Evolutionary conservation across 2,797 vertebrate species (phyloP), one percentile per base, ranked within the genome.

Genomic region (Limnodromus scolopaceus): DNA sequence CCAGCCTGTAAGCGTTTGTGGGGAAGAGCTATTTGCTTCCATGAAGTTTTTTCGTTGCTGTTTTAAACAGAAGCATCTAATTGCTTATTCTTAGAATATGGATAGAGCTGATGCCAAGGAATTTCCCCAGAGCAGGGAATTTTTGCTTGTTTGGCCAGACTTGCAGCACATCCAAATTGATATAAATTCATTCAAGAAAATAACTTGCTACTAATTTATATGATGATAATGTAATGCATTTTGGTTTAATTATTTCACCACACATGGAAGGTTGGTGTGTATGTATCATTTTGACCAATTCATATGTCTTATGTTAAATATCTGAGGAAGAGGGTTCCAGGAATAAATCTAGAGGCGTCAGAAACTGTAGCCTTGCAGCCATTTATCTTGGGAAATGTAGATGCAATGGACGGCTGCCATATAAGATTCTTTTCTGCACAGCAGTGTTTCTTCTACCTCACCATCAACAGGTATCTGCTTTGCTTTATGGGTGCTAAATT

Each of bases 81-180:
- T 76, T 95, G 46, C 38, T 83, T 91, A 36, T 92, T 96, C 70
- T 93, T 84, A 83, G 90, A 92, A 79, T 92, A 96, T 54, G 45
- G 51, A 60, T 61, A 77, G 68, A 91, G 13, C 14, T 54, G 41
- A 89, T 57, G 77, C 55, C 61, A 90, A 95, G 24, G 68, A 95
- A 70, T 87, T 94, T 95, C 53, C 53, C 24, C 24, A 69, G 41
- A 65, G n/a, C 16, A 82, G 10, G 19, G 57, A 90, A 34, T 27
- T 87, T 84, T 70, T 61, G 27, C 23, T 72, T 68, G 13, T 75
- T 93, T 94, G n/a, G 16, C 17, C 48, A 92, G 63, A 79, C 38
- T 93, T 72, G 23, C 38, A 91, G 22, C 13, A 55, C 17, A 53
- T 43, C 5, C 39, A 84, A 83, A 78, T 0, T 61, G 22, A 45